These are phyloP conservation scores for Toxotes lorentzi DNA, from an alignment of 2,797 vertebrate species.

Conservation along the genomic window DNA sequence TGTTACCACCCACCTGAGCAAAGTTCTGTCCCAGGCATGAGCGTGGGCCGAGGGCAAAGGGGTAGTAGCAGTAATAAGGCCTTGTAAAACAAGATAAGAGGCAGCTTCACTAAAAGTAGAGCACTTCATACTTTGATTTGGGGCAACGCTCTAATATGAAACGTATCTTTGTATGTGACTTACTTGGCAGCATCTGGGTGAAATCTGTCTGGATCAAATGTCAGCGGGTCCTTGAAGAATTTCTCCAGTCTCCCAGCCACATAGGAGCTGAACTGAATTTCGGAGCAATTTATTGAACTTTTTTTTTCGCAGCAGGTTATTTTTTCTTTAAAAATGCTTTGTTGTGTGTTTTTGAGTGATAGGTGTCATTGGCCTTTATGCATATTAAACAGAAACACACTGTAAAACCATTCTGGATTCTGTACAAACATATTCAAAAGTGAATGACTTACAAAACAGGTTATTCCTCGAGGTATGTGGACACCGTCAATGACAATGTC, in stretches of 20 bases:
- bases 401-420: neutral
- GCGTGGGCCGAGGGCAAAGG: constrained; percentile 91
- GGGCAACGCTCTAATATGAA: neutral
- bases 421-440: neutral
- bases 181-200: constrained; percentile 91
- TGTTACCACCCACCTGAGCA: constrained; percentile 87
- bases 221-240: constrained; percentile 90
- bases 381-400: neutral
- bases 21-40: constrained; percentile 92
- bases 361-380: neutral
- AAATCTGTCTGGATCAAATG: constrained; percentile 93
- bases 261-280: constrained; percentile 86
- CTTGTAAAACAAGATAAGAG: constrained; percentile 71
- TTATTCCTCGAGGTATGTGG: constrained; percentile 83
- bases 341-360: neutral
- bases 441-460: constrained; percentile 76
- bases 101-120: neutral
- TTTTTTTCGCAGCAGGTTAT: neutral
- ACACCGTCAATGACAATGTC: constrained; percentile 85
- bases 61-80: constrained; percentile 92
- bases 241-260: constrained; percentile 85
- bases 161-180: constrained; percentile 44
- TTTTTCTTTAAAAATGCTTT: neutral
- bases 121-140: neutral
- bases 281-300: neutral